phyloP scores from a whole-genome alignment of 2,797 vertebrate species.

The Mico argentatus region DNA sequence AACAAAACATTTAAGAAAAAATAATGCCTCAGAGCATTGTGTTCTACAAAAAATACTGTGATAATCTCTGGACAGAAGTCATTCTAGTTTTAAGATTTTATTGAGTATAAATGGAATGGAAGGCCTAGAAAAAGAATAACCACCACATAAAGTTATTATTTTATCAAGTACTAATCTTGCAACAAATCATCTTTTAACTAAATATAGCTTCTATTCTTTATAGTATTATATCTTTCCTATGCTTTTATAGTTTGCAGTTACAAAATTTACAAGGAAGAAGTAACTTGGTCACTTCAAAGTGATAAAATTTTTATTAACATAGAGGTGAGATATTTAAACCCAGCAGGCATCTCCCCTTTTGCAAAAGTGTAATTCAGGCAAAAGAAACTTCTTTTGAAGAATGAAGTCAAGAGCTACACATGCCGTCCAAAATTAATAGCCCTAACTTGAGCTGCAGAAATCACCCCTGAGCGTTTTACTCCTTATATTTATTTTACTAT shows the following conservation, averaged over 20 bases:
- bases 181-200: background rate
- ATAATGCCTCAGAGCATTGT: background rate
- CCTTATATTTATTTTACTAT: slow-evolving; percentile 62
- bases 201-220: background rate
- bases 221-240: background rate
- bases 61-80: background rate
- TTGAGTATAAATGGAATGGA: background rate
- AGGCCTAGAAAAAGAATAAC: background rate
- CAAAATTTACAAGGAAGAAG: background rate
- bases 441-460: slow-evolving; percentile 52
- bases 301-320: slow-evolving; percentile 27
- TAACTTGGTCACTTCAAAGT: background rate
- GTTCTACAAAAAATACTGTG: background rate
- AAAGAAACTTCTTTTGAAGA: slow-evolving; percentile 37
- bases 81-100: background rate
- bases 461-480: slow-evolving; percentile 45
- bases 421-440: slow-evolving; percentile 35
- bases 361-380: background rate
- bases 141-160: background rate
- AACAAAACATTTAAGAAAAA: slow-evolving; percentile 10
- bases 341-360: background rate
- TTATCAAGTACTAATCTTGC: background rate
- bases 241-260: background rate
- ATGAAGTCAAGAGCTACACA: background rate
- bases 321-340: background rate